Evolutionary conservation across 2,113 vertebrate species (phyloP).

Genomic region (Calyptommatus sinebrachiatus): DNA sequence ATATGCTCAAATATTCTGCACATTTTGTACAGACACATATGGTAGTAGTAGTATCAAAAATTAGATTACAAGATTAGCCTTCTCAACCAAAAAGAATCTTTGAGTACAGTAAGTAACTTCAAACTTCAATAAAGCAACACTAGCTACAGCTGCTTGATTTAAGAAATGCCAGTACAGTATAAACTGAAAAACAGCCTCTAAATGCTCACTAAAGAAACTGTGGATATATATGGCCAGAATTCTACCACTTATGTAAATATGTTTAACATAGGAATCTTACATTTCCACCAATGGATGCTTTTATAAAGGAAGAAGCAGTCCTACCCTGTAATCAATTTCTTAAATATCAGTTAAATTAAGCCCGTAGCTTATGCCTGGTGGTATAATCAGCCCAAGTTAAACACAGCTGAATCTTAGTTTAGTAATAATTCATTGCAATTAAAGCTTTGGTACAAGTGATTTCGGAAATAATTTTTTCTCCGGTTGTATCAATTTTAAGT

Average conservation of each 20-base stretch:
- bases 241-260: not conserved
- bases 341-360: not conserved
- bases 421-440: not conserved
- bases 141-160: not conserved
- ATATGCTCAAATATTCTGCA: not conserved
- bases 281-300: not conserved
- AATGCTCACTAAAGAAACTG: not conserved
- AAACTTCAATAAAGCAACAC: not conserved
- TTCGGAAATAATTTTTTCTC: not conserved
- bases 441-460: not conserved
- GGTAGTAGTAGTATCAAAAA: not conserved
- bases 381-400: not conserved
- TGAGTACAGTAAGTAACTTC: not conserved
- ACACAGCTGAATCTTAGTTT: not conserved
- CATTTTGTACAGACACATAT: not conserved
- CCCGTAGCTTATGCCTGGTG: not conserved
- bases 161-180: not conserved
- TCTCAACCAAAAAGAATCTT: not conserved
- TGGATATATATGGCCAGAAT: not conserved
- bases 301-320: not conserved
- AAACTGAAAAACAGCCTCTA: not conserved
- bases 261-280: not conserved
- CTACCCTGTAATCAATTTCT: not conserved
- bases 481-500: not conserved
- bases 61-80: not conserved